Conservation (phyloP, 2,113 vertebrate species). For the Acrocephalus arundinaceus region DNA sequence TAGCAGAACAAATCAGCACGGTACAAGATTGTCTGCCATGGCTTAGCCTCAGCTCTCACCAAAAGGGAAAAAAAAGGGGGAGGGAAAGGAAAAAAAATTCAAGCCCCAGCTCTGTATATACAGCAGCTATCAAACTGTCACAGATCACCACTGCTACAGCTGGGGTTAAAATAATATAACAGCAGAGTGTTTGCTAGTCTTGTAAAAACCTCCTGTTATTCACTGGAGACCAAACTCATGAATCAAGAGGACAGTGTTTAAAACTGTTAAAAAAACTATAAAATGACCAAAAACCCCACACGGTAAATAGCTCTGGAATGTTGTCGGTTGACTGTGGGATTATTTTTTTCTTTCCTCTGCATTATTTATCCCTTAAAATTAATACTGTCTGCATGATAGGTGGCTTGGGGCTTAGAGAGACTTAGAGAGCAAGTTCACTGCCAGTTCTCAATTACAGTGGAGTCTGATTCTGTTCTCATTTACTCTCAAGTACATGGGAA, state of each 20-base stretch:
- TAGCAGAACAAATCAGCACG: background rate
- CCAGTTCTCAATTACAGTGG: background rate
- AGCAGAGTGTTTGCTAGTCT: background rate
- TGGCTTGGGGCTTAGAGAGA: background rate
- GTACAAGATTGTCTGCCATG: background rate
- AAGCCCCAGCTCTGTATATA: background rate
- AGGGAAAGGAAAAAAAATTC: background rate
- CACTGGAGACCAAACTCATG: background rate
- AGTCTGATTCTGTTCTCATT: background rate
- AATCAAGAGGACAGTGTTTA: constrained; percentile 1
- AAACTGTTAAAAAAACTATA: background rate
- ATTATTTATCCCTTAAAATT: constrained; percentile 39
- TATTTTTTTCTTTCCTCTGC: background rate
- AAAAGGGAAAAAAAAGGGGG: background rate
- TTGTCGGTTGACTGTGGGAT: background rate
- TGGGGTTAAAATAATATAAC: background rate
- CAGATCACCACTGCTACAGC: background rate
- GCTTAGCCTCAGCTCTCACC: background rate
- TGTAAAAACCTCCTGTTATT: constrained; percentile 26
- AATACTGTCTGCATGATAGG: background rate
- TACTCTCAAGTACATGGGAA: background rate
- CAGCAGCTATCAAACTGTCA: background rate
- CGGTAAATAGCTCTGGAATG: constrained; percentile 18
- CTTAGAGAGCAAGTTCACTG: background rate
- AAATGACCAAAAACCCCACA: background rate